Conservation (phyloP, 2,888 invertebrate genomes). For the Chalcis sispes region DNA sequence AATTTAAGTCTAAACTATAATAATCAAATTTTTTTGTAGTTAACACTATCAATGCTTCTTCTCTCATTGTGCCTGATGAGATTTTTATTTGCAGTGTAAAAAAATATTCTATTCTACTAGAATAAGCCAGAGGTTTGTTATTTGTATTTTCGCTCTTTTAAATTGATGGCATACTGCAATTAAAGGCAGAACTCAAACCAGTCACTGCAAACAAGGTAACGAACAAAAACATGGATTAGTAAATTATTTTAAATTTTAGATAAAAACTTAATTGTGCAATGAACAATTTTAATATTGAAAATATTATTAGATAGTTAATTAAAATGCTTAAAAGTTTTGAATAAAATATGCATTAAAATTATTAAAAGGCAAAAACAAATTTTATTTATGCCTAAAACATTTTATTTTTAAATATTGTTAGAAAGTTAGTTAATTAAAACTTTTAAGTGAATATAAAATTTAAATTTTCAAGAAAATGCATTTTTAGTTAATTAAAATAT, state of each 20-base stretch:
- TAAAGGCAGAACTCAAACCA: conserved; percentile 75
- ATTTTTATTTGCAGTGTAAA: conserved; percentile 24
- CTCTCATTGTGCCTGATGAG: conserved; percentile 38
- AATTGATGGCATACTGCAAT: conserved; percentile 72
- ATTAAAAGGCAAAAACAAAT: too few relatives aligned
- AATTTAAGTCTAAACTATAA: conserved; percentile 28
- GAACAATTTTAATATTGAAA: conserved; percentile 2
- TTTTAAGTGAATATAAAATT: too few relatives aligned
- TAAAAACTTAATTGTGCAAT: conserved; percentile 35
- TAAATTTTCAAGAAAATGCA: too few relatives aligned
- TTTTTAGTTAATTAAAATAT: too few relatives aligned
- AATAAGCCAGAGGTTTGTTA: conserved; percentile 43
- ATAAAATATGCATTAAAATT: too few relatives aligned
- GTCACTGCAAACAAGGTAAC: conserved; percentile 71
- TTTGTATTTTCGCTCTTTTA: conserved; percentile 57
- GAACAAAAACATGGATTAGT: conserved; percentile 45
- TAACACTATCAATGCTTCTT: not conserved
- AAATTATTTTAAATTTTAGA: too few relatives aligned
- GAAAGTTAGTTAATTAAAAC: too few relatives aligned
- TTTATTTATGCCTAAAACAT: too few relatives aligned
- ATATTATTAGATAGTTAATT: conserved; percentile 5
- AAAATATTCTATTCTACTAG: conserved; percentile 46
- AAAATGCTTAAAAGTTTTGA: too few relatives aligned
- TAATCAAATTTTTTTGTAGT: conserved; percentile 7
- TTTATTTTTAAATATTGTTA: too few relatives aligned